A percentile compares a stretch with the other conserved stretches of the same genome.
These are phyloP conservation scores for Cichlasoma orientale DNA, from an alignment of 2,797 vertebrate genomes.

Conservation along the genomic window DNA sequence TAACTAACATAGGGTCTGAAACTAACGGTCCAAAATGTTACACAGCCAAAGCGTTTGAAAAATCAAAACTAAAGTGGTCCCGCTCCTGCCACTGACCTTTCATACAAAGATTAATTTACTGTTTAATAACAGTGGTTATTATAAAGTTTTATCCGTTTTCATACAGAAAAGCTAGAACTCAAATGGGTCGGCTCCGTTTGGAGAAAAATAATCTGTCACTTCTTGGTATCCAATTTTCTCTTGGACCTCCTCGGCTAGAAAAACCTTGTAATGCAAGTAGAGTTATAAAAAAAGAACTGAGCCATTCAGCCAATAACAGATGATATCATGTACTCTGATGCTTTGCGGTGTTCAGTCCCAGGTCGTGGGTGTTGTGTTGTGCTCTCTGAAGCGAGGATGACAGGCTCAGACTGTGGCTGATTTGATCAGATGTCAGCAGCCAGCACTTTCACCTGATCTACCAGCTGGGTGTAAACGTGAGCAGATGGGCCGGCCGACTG, in stretches of 20 bases:
- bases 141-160: neutral
- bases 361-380: conserved; percentile 57
- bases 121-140: neutral
- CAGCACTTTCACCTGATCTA: conserved; percentile 81
- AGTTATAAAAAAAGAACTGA: neutral
- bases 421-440: conserved; percentile 78
- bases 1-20: neutral
- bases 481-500: conserved; percentile 80
- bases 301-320: conserved; percentile 30
- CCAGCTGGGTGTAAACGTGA: conserved; percentile 79
- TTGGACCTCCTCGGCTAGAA: neutral
- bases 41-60: neutral
- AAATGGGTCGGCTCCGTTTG: neutral
- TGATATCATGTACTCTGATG: conserved; percentile 29
- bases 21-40: neutral
- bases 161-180: neutral
- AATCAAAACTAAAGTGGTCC: neutral
- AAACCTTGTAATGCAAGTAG: neutral
- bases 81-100: no score
- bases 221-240: conserved; percentile 10
- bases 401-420: conserved; percentile 69
- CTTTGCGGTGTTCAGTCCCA: conserved; percentile 24
- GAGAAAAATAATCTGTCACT: neutral
- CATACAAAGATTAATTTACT: neutral
- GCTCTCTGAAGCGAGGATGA: conserved; percentile 69